Conservation (phyloP, 2,113 vertebrate genomes). For the Azemiops feae region DNA sequence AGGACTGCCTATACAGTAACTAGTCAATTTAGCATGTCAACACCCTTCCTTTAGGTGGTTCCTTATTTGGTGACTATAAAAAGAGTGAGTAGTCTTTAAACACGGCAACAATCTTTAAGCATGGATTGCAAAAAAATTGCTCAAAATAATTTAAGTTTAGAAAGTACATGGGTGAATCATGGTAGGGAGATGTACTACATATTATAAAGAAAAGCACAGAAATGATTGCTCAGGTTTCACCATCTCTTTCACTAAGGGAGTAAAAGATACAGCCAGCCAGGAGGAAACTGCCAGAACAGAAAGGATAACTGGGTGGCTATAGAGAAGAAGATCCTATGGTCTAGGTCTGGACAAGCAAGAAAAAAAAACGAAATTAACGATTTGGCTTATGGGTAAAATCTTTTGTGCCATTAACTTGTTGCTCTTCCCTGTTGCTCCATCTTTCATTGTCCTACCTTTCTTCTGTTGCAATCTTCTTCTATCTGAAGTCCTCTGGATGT, state of each 20-base stretch:
- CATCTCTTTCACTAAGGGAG: not conserved
- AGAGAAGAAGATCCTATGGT: not conserved
- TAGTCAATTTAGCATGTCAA: not conserved
- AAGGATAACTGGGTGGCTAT: not conserved
- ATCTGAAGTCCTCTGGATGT: not conserved
- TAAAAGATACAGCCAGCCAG: not conserved
- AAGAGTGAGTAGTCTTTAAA: not conserved
- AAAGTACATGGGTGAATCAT: not conserved
- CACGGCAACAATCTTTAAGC: not conserved
- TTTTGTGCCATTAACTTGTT: not conserved
- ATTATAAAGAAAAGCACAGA: not conserved
- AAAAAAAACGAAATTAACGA: not conserved
- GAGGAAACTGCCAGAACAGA: not conserved
- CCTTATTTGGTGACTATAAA: not conserved
- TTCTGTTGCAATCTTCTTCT: not conserved
- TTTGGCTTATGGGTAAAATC: not conserved
- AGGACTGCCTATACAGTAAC: not conserved
- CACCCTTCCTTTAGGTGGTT: not conserved
- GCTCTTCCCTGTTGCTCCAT: not conserved
- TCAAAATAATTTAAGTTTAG: not conserved
- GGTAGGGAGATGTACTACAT: not conserved
- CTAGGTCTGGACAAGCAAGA: not conserved
- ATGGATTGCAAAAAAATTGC: not conserved
- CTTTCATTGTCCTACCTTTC: not conserved
- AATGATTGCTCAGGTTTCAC: not conserved